Base-by-base conservation (phyloP, 2,113 vertebrate genomes). In the Saccopteryx leptura region DNA sequence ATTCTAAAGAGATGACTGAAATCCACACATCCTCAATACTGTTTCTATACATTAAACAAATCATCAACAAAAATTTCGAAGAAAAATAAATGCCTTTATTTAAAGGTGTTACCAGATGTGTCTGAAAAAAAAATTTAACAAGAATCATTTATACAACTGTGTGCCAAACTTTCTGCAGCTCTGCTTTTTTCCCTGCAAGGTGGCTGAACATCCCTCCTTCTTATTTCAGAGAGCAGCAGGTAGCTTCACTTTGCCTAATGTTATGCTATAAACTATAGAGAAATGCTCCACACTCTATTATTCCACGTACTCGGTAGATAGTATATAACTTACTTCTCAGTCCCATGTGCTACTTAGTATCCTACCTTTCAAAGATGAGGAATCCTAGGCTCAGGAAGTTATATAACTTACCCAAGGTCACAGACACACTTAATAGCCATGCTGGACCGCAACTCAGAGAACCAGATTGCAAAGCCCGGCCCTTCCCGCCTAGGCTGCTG, bases 31-130 rank as follows among this genome's bases (percentile, higher is more conserved):
- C 28, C 4, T 72, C 39, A 24, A 52, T 39, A 74, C 4, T 88
- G 31, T 56, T 92, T 80, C 69, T 84, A 56, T 1, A 76, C 28
- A 58, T n/a, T 84, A 87, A 65, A 63, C 61, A 90, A 88, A 93
- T 46, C 17, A 84, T 26, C 33, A 81, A 46, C 18, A 88, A 68
- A 68, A 69, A 84, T 56, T 5, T 52, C 58, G 50, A 91, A 96
- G 63, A 81, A 91, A 94, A 95, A 61, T 14, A 72, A 1, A 24
- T 31, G 10, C 1, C 6, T 95, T 96, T 86, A 93, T 65, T 96
- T 48, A 84, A 15, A 91, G 66, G 52, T 39, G 39, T 24, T 76
- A 94, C 9, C 10, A 72, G 60, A 68, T 31, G 12, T 4, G 11
- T 39, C n/a, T 76, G 9, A 91, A 93, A 91, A 56, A 60, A 19